Base-by-base conservation (phyloP, 1,140 invertebrate species). In the Eupristina koningsbergeri region DNA sequence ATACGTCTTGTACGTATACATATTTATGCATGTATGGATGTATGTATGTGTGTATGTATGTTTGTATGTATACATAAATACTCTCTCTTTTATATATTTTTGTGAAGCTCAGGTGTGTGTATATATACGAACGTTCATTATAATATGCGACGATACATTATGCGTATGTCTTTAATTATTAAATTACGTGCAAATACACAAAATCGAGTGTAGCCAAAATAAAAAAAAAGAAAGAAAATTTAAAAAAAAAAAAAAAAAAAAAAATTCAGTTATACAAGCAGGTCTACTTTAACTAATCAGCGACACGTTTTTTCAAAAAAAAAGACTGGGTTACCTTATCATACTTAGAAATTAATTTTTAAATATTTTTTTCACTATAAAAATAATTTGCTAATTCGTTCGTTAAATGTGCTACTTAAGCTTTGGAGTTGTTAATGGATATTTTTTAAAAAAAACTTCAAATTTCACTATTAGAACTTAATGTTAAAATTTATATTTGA, bases 81-180 rank as follows among this genome's bases (percentile, higher is more conserved):
- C 87, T 89, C 87, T 91, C 90, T 90, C 90, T 92, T 92, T 91
- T 92, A 92, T 92, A 92, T 92, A 92, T 92, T 91, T 92, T 92
- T 92, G 90, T 91, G 90, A 91, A 91, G 91, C 89, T 91, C 89
- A 90, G 89, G 88, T 90, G 88, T 91, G 88, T 91, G 89, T 88
- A 90, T 89, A 90, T 89, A 91, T 89, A 90, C 87, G 87, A 83
- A 89, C 86, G 85, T 89, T 90, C 84, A 87, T 88, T 84, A 85
- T 86, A 86, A 84, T 84, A 73, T 71, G 78, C 45, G 61, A 85
- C 34, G 71, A 88, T 86, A n/a, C 36, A 86, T 86, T 87, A 88
- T 88, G 88, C 87, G 86, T 85, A 88, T 87, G 88, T 87, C 83
- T 86, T 61, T 76, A 71, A 73, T 19, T 74, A 79, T 84, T 80